Percentiles rank a stretch among this genome's conserved stretches.
phyloP scores from a whole-genome alignment of 2,113 vertebrate genomes.

The Macroglossus sobrinus region DNA sequence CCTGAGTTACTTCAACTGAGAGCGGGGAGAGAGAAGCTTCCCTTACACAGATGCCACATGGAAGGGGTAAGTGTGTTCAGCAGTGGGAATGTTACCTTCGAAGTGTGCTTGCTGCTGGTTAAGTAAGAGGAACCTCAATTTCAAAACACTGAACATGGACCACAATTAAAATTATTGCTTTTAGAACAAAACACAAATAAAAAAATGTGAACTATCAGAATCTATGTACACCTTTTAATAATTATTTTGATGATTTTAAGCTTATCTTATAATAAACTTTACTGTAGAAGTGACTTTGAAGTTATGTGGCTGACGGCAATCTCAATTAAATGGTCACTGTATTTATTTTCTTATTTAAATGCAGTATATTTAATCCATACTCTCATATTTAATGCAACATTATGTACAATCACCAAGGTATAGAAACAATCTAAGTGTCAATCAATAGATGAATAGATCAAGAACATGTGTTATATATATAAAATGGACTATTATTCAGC shows the following conservation, averaged over 20 bases:
- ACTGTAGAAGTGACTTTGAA: neutral
- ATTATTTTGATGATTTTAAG: neutral
- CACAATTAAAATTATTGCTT: neutral
- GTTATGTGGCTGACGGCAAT: neutral
- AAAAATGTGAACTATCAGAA: neutral
- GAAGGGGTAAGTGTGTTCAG: neutral
- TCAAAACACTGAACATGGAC: neutral
- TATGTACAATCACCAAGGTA: neutral
- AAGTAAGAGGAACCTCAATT: neutral
- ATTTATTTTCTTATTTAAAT: neutral
- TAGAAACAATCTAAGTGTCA: neutral
- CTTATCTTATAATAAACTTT: neutral
- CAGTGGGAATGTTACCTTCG: neutral
- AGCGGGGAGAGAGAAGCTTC: neutral
- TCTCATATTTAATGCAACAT: neutral
- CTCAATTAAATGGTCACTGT: neutral
- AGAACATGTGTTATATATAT: neutral
- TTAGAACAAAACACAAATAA: neutral
- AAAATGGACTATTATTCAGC: neutral
- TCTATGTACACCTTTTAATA: neutral
- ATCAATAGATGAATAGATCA: neutral
- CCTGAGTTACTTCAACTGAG: neutral
- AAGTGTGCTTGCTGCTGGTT: neutral
- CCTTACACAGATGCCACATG: accelerated
- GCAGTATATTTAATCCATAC: neutral